Percentiles rank a stretch among this genome's conserved stretches.
Evolutionary conservation across 1,140 invertebrate species (phyloP).

Genomic region (Zaprionus lachaisei): DNA sequence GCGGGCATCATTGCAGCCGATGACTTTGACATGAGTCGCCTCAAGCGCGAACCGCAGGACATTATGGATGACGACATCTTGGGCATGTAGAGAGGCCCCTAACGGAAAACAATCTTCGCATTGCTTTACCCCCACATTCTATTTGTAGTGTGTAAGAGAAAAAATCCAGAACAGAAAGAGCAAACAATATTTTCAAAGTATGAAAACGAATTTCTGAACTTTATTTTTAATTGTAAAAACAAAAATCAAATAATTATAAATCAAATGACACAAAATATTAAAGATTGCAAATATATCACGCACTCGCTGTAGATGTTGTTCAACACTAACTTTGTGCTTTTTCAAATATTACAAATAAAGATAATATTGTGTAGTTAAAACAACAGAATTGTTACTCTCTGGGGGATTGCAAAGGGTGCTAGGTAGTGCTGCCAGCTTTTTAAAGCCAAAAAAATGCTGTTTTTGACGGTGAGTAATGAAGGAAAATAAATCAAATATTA

Average conservation of each 20-base stretch:
- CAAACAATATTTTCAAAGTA: not conserved
- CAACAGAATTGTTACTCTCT: not conserved
- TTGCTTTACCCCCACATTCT: not conserved
- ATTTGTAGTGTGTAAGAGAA: not conserved
- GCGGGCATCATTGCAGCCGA: slow-evolving; percentile 67
- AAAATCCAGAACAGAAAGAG: not conserved
- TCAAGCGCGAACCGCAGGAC: slow-evolving; percentile 62
- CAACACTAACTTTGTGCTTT: slow-evolving; percentile 1
- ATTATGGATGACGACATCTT: slow-evolving; percentile 48
- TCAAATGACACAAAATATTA: not conserved
- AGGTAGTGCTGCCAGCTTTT: too few relatives aligned
- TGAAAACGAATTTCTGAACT: not conserved
- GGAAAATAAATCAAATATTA: too few relatives aligned
- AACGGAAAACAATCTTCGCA: not conserved
- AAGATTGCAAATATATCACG: not conserved
- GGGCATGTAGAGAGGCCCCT: slow-evolving; percentile 44
- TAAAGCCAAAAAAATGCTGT: too few relatives aligned
- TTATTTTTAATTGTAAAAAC: not conserved
- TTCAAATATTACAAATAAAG: not conserved
- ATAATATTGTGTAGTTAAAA: not conserved
- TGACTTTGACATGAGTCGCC: slow-evolving; percentile 44
- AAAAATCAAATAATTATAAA: not conserved
- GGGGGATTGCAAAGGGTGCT: not conserved
- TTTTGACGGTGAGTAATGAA: too few relatives aligned
- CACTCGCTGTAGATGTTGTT: not conserved